Evolutionary conservation across 2,797 vertebrate genomes (phyloP).

Genomic region (Eidolon dupreanum): DNA sequence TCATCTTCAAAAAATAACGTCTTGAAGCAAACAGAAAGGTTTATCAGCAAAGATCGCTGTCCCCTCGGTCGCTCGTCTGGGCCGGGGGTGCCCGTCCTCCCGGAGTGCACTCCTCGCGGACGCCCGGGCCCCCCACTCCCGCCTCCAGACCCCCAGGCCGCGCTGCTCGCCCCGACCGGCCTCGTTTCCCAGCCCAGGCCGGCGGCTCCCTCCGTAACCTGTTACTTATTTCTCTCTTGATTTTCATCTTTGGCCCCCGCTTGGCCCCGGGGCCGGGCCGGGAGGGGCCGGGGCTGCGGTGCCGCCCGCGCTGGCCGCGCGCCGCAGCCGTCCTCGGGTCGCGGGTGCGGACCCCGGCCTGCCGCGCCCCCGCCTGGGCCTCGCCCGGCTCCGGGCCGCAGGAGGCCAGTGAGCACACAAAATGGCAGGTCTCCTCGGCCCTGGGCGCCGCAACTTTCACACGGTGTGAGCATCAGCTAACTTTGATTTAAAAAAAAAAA

Average conservation of each 20-base stretch:
- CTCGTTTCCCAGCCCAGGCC: conserved; percentile 37
- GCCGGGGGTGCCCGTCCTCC: neutral
- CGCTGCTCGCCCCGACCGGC: neutral
- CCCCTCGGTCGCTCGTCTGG: neutral
- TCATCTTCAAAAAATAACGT: conserved; percentile 72
- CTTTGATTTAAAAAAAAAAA: conserved; percentile 80
- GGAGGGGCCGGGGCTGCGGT: conserved; percentile 67
- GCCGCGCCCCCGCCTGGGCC: conserved; percentile 54
- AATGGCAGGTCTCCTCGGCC: conserved; percentile 96
- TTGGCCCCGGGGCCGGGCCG: conserved; percentile 47
- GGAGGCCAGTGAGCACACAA: conserved; percentile 94
- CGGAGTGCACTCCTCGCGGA: neutral
- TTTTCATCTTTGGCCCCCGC: neutral
- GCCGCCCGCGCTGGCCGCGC: conserved; percentile 37
- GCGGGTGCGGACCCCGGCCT: conserved; percentile 73
- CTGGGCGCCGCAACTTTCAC: conserved; percentile 91
- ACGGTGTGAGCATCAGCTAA: conserved; percentile 87
- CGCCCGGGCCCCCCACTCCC: neutral
- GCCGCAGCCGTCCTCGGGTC: conserved; percentile 51
- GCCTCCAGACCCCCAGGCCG: neutral
- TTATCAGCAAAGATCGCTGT: conserved; percentile 28
- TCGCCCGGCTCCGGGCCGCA: conserved; percentile 87
- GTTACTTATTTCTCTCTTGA: conserved; percentile 80
- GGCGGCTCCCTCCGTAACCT: conserved; percentile 83
- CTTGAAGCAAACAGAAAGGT: conserved; percentile 52